phyloP scores from a whole-genome alignment of 2,797 vertebrate genomes.

The Neosilurus hyrtlii region DNA sequence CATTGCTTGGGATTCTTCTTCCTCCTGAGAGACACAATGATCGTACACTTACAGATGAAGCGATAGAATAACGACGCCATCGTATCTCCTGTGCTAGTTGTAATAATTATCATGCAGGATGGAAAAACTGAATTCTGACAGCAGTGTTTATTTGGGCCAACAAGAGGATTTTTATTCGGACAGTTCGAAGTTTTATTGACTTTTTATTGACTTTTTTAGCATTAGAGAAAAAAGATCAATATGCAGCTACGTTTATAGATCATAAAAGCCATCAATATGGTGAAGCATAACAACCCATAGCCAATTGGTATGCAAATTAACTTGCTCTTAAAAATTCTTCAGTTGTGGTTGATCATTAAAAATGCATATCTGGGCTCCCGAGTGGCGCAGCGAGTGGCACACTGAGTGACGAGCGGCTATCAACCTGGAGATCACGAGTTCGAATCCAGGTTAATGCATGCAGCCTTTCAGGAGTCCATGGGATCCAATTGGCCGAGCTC shows the following conservation, averaged over 20 bases:
- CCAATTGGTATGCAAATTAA: too few relatives aligned
- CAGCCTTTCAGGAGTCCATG: too few relatives aligned
- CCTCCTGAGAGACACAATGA: constrained; percentile 33
- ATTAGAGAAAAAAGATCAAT: not conserved
- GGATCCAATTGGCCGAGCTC: too few relatives aligned
- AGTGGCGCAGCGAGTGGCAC: too few relatives aligned
- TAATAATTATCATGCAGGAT: not conserved
- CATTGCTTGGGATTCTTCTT: constrained; percentile 57
- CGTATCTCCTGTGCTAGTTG: constrained; percentile 1
- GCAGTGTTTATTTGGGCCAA: not conserved
- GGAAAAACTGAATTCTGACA: not conserved
- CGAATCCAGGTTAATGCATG: too few relatives aligned
- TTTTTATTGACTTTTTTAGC: not conserved
- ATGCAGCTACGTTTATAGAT: not conserved
- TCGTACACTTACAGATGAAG: constrained; percentile 43
- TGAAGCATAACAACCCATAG: not conserved
- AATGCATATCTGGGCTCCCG: too few relatives aligned
- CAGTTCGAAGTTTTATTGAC: not conserved
- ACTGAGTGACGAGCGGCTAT: too few relatives aligned
- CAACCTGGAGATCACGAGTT: too few relatives aligned
- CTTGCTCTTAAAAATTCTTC: too few relatives aligned
- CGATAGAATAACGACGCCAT: constrained; percentile 64
- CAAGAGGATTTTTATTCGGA: not conserved
- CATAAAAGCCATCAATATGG: not conserved
- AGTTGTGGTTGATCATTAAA: too few relatives aligned